Conservation (phyloP, 2,797 vertebrate species). For the Lophotriccus pileatus region DNA sequence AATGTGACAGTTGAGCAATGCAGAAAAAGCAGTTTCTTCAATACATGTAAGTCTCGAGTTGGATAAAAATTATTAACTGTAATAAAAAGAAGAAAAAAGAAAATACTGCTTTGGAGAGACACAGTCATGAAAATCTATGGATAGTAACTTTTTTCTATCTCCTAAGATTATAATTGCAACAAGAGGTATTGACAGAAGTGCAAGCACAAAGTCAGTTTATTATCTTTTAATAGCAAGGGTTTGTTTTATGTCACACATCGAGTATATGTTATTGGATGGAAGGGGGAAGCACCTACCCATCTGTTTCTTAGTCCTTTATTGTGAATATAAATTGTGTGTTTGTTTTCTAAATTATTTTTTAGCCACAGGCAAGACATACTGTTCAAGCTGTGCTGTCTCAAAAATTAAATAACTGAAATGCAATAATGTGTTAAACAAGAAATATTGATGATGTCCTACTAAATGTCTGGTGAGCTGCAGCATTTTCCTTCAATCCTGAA, state of each 20-base stretch:
- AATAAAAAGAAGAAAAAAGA: background rate
- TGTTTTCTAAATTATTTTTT: background rate
- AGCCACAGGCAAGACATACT: background rate
- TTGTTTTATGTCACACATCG: background rate
- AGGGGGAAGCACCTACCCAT: background rate
- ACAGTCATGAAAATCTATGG: background rate
- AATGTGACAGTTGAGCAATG: background rate
- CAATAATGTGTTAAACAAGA: background rate
- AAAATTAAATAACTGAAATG: background rate
- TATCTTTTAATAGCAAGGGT: background rate
- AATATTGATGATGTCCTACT: background rate
- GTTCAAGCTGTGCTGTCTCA: background rate
- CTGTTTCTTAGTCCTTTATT: background rate
- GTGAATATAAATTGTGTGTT: background rate
- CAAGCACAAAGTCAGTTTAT: background rate
- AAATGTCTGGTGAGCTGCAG: background rate
- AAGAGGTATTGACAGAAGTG: background rate
- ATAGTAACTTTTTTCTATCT: background rate
- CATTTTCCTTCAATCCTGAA: background rate
- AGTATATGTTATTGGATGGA: background rate
- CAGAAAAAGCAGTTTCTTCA: slow-evolving; percentile 70
- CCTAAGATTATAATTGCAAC: background rate
- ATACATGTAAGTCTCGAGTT: slow-evolving; percentile 22
- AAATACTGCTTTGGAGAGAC: background rate
- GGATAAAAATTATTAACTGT: background rate